These are phyloP conservation scores for Sebastes umbrosus DNA, from an alignment of 2,797 vertebrate species.

Conservation along the genomic window DNA sequence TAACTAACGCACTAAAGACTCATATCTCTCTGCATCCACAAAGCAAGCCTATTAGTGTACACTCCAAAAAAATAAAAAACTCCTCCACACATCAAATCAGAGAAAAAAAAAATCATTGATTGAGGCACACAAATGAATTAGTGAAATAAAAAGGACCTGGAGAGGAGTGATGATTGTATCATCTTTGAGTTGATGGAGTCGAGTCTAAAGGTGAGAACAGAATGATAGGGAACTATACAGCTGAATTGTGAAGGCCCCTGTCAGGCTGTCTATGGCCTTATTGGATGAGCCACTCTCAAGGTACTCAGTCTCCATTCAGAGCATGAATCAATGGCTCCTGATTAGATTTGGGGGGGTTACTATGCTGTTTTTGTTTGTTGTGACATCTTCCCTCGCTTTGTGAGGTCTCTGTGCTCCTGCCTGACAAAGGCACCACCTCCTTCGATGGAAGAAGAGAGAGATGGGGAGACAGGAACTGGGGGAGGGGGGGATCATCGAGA, in stretches of 20 bases:
- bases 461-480: conserved; percentile 65
- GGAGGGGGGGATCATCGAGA: conserved; percentile 61
- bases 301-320: conserved; percentile 80
- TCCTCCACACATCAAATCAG: conserved; percentile 25
- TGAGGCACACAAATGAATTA: conserved; percentile 54
- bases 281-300: conserved; percentile 77
- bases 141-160: conserved; percentile 51
- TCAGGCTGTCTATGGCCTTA: conserved; percentile 69
- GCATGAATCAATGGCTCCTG: conserved; percentile 79
- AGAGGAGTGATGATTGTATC: conserved; percentile 68
- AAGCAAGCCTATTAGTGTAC: conserved; percentile 42
- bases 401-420: conserved; percentile 74
- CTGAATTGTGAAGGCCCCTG: conserved; percentile 67
- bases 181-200: conserved; percentile 62
- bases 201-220: conserved; percentile 71
- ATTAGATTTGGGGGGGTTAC: conserved; percentile 81
- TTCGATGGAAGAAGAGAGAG: conserved; percentile 65
- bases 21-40: conserved; percentile 22
- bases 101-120: conserved; percentile 42
- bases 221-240: conserved; percentile 59
- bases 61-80: conserved; percentile 23
- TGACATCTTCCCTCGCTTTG: conserved; percentile 79
- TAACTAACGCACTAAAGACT: conserved; percentile 38
- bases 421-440: conserved; percentile 77
- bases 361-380: conserved; percentile 83